Base-by-base conservation (phyloP, 2,797 vertebrate genomes). In the Hapalemur alaotrensis region DNA sequence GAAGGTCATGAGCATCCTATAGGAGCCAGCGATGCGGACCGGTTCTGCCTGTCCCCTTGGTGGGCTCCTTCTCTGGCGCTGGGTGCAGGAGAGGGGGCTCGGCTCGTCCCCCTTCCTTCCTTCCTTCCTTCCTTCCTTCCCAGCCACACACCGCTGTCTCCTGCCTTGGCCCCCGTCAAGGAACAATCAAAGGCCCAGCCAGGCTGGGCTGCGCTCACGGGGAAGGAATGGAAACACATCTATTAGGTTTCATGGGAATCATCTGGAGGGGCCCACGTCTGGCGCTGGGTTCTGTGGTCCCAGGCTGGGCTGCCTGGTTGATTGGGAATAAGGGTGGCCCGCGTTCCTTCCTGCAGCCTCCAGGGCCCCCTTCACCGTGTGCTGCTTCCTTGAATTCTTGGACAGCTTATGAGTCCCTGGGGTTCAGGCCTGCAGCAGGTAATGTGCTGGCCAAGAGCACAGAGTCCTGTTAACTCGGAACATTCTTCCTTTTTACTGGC, bases 231-330 rank as follows among this genome's bases (percentile, higher is more conserved):
- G 98, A 97, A 97, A 97, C 50, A 69, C 0, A 1, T 94, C 32
- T 93, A 93, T 97, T 96, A 93, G 83, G 81, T 97, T 97, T 97
- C 97, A 94, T 3, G 23, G 94, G 91, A 84, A 96, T 94, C 93
- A 83, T 67, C 61, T 76, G 32, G 57, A 96, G 95, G 83, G 63
- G 73, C 93, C 94, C 12, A 2, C 0, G 93, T 86, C 96, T 97
- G 89, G 96, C 89, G 28, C 72, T 85, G 91, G 83, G 78, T 90
- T 97, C 91, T 81, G 85, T 67, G 91, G 88, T 96, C 54, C 79
- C 59, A 15, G 94, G 85, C 92, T 23, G 22, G 85, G 87, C 93
- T 65, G 93, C 80, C 59, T 0, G 5, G 86, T 46, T 93, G 93
- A 90, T 93, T 52, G 48, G 69, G 61, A 75, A 73, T 65, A 86